phyloP scores from a whole-genome alignment of 1,140 invertebrate genomes.

The Drosophila hydei region DNA sequence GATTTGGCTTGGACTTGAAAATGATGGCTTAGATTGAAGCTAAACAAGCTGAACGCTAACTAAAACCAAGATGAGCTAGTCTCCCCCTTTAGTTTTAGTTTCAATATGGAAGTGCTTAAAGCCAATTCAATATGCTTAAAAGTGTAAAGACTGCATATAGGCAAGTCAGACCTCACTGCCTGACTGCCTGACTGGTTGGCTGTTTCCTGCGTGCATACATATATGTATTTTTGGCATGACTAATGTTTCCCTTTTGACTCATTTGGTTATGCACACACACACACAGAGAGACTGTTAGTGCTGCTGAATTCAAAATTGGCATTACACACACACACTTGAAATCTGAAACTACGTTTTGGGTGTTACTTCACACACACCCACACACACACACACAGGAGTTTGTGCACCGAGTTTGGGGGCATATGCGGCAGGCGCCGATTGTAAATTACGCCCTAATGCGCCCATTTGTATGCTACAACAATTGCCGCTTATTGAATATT shows the following conservation, averaged over 20 bases:
- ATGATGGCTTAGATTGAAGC: neutral
- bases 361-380: conserved; percentile 7
- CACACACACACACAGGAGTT: conserved; percentile 16
- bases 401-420: conserved; percentile 48
- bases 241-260: conserved; percentile 82
- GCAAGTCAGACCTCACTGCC: neutral
- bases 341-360: conserved; percentile 48
- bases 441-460: conserved; percentile 81
- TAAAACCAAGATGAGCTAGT: neutral
- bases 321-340: conserved; percentile 16
- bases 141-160: conserved; percentile 4
- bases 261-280: conserved; percentile 62
- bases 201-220: conserved; percentile 20
- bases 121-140: conserved; percentile 14
- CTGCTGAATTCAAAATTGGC: conserved; percentile 28
- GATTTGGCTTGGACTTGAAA: too few species aligned
- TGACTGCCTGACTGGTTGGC: conserved; percentile 2
- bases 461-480: conserved; percentile 82
- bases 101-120: conserved; percentile 48
- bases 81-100: conserved; percentile 32
- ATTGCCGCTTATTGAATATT: conserved; percentile 82
- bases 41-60: too few species aligned
- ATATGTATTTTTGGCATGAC: conserved; percentile 57
- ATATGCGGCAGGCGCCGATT: conserved; percentile 57
- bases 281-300: neutral